Conservation (phyloP, 64 coral and sea anemone species). For the Pocillopora verrucosa region DNA sequence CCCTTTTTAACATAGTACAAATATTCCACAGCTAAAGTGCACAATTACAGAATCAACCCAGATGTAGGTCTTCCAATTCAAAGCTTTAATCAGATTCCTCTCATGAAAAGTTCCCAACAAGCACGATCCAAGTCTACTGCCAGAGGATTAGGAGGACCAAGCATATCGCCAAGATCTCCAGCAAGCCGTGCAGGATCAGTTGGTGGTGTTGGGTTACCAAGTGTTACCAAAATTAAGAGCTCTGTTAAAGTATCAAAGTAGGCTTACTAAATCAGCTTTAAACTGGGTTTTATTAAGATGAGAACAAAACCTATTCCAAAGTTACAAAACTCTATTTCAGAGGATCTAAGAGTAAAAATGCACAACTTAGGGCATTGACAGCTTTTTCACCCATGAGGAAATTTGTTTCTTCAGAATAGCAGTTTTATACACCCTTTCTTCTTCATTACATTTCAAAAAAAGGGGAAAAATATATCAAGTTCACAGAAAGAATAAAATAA, state of each 20-base stretch:
- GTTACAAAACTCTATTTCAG: not conserved
- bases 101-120: not conserved
- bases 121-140: not conserved
- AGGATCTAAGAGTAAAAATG: not conserved
- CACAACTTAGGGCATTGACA: not conserved
- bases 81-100: not conserved
- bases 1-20: not conserved
- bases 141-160: not conserved
- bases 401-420: not conserved
- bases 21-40: constrained; percentile 35
- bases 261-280: not conserved
- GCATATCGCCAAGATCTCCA: not conserved
- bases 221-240: constrained; percentile 8
- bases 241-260: constrained; percentile 8
- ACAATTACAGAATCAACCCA: constrained; percentile 60
- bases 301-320: not conserved
- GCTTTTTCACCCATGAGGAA: not conserved
- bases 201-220: not conserved
- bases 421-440: too few species aligned
- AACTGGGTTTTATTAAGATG: not conserved
- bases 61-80: constrained; percentile 31
- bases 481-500: too few species aligned
- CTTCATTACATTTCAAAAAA: too few species aligned
- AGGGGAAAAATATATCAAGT: too few species aligned
- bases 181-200: not conserved